These are phyloP conservation scores for Polyodon spathula DNA, from an alignment of 2,113 vertebrate species.

Conservation along the genomic window DNA sequence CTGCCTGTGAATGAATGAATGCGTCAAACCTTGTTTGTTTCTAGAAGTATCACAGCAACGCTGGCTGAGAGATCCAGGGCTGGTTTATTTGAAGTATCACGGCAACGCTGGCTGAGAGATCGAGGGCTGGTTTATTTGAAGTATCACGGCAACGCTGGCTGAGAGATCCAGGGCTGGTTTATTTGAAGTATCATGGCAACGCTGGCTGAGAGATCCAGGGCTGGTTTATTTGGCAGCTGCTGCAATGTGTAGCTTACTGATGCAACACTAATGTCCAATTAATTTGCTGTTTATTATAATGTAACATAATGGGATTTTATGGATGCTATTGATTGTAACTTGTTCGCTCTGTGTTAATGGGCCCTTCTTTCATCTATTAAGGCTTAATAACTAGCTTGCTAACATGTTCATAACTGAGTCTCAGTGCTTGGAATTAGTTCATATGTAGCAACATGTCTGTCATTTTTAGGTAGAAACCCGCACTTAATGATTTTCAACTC, in stretches of 20 bases:
- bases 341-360: too few species aligned
- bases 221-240: neutral
- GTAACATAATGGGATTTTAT: too few species aligned
- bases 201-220: slow-evolving; percentile 9
- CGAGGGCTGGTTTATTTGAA: slow-evolving; percentile 6
- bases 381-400: too few species aligned
- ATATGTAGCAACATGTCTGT: too few species aligned
- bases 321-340: too few species aligned
- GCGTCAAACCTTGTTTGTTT: slow-evolving; percentile 20
- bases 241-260: slow-evolving; percentile 4
- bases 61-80: slow-evolving; percentile 6
- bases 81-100: neutral
- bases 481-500: too few species aligned
- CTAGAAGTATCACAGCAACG: slow-evolving; percentile 4
- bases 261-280: slow-evolving; percentile 5
- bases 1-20: slow-evolving; percentile 12
- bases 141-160: slow-evolving; percentile 6
- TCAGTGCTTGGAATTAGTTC: too few species aligned
- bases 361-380: too few species aligned
- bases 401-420: too few species aligned
- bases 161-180: slow-evolving; percentile 2
- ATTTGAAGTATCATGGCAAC: slow-evolving; percentile 3
- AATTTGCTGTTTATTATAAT: neutral
- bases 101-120: slow-evolving; percentile 8
- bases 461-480: too few species aligned